phyloP scores from a whole-genome alignment of 2,797 vertebrate genomes.

The Eulemur rubriventer region DNA sequence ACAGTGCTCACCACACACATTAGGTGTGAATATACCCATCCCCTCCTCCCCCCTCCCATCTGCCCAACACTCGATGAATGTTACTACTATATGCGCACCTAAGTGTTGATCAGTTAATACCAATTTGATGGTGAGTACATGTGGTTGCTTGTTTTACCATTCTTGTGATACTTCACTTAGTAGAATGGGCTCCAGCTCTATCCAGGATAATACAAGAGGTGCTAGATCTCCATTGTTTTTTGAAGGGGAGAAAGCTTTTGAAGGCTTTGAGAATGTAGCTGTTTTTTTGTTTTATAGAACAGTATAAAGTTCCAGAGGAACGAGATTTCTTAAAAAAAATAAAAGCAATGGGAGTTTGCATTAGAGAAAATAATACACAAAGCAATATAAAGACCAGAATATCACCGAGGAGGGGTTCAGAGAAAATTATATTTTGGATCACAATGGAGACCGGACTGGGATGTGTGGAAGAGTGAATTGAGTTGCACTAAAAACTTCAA shows the following conservation, averaged over 20 bases:
- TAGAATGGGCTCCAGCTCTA: no score
- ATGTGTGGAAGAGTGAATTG: background rate
- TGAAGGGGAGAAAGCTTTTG: background rate
- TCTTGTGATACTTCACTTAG: no score
- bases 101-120: no score
- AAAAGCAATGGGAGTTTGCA: background rate
- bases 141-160: no score
- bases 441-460: background rate
- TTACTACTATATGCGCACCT: no score
- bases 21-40: no score
- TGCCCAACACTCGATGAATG: no score
- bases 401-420: background rate
- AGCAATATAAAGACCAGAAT: background rate
- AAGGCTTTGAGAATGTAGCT: background rate
- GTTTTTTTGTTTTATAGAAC: background rate
- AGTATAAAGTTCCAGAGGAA: background rate
- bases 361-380: background rate
- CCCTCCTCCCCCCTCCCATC: no score
- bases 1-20: no score
- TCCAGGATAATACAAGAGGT: no score
- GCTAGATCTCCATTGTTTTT: no score
- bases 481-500: background rate
- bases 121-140: no score
- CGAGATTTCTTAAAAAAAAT: background rate
- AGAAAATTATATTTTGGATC: background rate